Evolutionary conservation across 2,888 invertebrate genomes (phyloP), one percentile per base, ranked within the genome.

Genomic region (Andrena camellia): DNA sequence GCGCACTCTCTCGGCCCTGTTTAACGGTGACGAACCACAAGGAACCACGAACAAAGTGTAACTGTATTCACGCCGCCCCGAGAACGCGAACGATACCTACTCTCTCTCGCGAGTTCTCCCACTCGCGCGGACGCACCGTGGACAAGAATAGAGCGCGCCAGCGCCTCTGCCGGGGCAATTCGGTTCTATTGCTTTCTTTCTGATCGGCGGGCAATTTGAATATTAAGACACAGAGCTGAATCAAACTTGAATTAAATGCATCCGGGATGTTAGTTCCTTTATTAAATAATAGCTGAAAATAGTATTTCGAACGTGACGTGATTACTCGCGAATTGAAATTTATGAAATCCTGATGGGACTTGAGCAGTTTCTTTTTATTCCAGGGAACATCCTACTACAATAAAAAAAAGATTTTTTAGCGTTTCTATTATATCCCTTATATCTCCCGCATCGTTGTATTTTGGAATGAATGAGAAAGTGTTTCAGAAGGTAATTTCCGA

Each of bases 311-410:
- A 1, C 13, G 5, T 5, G 42, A 0, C 17, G 13, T 0, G 4
- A 42, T 42, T 13, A 42, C 42, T 42, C 17, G 42, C 42, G 4
- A 42, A 42, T 42, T 17, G 17, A 42, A 17, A 42, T 42, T 0
- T 4, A 42, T 17, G 42, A 17, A 17, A 42, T 17, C 42, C 10
- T 0, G 13, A 42, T 42, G 13, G 42, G 13, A 17, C 17, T 17
- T 42, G 42, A 42, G 17, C 42, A 42, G 17, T 42, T 42, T 82
- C 52, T 87, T 83, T 78, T 77, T 80, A 79, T 95, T 96, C 86
- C 94, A 98, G 99, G 92, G 97, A 98, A 93, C 98, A 99, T 94
- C 98, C 98, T 17, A 95, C 96, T 8, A 98, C 97, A 5, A 97
- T 99, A 88, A 98, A 98, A 93, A 96, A 96, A 92, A 96, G 98